Conservation (phyloP, 1,140 invertebrate species). For the Aleiodes sp. region DNA sequence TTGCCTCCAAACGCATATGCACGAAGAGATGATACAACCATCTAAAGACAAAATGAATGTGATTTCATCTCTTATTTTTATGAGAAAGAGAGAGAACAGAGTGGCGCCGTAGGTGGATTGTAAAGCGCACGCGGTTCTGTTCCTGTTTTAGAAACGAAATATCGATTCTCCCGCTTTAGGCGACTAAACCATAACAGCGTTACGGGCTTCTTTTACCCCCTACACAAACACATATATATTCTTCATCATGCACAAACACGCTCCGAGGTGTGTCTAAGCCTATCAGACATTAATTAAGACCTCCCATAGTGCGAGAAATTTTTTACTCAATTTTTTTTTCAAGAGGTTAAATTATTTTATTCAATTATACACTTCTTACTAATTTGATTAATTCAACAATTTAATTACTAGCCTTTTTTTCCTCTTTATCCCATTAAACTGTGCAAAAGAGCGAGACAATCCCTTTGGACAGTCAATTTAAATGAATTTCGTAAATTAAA, state of each 20-base stretch:
- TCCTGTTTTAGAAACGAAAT: slow-evolving; percentile 16
- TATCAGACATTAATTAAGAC: slow-evolving; percentile 12
- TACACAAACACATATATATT: too few relatives aligned
- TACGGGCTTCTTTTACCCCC: background rate
- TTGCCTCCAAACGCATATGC: background rate
- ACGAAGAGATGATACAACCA: too few relatives aligned
- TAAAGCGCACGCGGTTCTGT: background rate
- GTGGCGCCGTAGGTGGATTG: background rate
- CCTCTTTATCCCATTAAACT: too few relatives aligned
- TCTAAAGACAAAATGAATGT: too few relatives aligned
- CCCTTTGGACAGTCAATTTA: too few relatives aligned
- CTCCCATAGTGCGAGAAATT: background rate
- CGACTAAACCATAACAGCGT: background rate
- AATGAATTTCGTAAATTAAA: too few relatives aligned
- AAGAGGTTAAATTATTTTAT: too few relatives aligned
- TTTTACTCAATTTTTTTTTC: background rate
- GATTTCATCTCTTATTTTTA: slow-evolving; percentile 3
- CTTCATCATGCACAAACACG: background rate
- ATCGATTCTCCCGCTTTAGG: slow-evolving; percentile 1
- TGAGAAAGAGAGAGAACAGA: background rate
- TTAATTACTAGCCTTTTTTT: too few relatives aligned
- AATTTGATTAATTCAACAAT: too few relatives aligned
- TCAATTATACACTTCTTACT: too few relatives aligned
- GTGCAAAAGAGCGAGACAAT: too few relatives aligned
- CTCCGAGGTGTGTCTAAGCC: background rate